Base-by-base conservation (phyloP, 2,888 invertebrate species). In the Drepanosiphum platanoidis region DNA sequence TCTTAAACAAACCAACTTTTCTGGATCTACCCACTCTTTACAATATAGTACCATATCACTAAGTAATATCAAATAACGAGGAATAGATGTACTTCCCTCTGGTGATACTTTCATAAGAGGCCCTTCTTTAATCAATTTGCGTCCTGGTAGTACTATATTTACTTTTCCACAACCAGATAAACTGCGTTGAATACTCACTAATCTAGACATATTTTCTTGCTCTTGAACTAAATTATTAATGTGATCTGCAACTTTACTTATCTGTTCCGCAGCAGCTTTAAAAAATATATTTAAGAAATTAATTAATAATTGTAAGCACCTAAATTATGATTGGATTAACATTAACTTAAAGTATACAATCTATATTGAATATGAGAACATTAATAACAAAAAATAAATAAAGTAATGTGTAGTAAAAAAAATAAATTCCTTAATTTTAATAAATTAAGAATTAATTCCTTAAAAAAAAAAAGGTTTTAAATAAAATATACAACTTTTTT, bases 41-140 rank as follows among this genome's bases (percentile, higher is more conserved):
- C 94, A 94, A 88, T 94, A 94, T 89, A 95, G 91, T 71, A 95
- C 90, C 88, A 94, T 93, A 88, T 95, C 95, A 27, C 92, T 94
- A 90, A 94, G 92, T 27, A 95, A 90, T 87, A 94, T 92, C 87
- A 94, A 93, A 89, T 94, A 93, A 11, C 94, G 90, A 88, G 92
- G 92, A 90, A 88, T 89, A 89, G 91, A 90, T 13, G 79, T 80
- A 74, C n/a, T 79, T 2, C 78, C 71, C 5, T 86, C 78, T 0
- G 79, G 75, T 66, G 79, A 86, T 64, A 93, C 92, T 90, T 93
- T 91, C 88, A 91, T 91, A 1, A 93, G 89, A 61, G 91, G 89
- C 18, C 93, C 94, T 89, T 94, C 93, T 88, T 93, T 94, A 82
- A 94, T 91, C 74, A 95, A 90, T 87, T 92, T 92, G n/a, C 94